Percentiles rank a stretch among this genome's conserved stretches.
phyloP scores from a whole-genome alignment of 2,113 vertebrate genomes.

The Rhynchopsitta pachyrhyncha region DNA sequence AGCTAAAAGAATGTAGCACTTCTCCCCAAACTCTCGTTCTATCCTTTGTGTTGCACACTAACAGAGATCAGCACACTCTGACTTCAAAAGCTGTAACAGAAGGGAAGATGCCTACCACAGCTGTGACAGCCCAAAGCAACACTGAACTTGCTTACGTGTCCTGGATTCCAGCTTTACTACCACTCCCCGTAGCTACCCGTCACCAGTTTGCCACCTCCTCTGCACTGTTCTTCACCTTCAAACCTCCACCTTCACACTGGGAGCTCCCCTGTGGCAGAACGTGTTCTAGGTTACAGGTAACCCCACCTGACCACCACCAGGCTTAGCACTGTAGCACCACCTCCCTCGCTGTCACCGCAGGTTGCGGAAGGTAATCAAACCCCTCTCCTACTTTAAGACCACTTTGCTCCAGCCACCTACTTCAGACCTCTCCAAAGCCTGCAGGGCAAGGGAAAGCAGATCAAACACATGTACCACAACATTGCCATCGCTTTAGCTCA shows the following conservation, averaged over 20 bases:
- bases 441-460: neutral
- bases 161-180: neutral
- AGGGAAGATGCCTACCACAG: neutral
- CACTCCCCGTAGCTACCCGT: neutral
- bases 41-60: neutral
- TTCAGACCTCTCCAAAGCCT: neutral
- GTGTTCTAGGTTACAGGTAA: neutral
- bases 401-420: neutral
- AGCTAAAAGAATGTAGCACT: neutral
- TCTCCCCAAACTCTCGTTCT: neutral
- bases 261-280: neutral
- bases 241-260: fast-evolving
- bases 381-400: neutral
- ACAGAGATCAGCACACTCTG: neutral
- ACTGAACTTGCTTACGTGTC: neutral
- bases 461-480: neutral
- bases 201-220: neutral
- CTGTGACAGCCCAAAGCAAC: neutral
- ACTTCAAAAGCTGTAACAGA: neutral
- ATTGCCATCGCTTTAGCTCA: neutral
- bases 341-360: neutral
- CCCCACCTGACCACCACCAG: fast-evolving
- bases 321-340: neutral
- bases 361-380: neutral
- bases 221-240: neutral